Evolutionary conservation across 2,113 vertebrate genomes (phyloP).

Genomic region (Callithrix jacchus): DNA sequence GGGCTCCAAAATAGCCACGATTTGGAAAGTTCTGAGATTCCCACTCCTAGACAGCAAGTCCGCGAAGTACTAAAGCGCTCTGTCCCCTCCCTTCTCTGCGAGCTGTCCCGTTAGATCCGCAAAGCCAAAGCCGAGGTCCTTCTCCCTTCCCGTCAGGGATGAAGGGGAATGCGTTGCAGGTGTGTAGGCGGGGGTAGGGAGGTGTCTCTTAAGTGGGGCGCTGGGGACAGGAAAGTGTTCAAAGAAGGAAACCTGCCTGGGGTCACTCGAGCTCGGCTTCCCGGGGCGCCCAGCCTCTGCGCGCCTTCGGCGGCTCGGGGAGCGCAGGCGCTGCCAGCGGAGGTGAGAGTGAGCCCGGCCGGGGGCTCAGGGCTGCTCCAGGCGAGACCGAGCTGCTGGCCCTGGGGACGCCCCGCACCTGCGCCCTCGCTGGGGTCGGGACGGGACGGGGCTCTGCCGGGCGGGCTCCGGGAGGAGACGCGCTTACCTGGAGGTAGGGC

Average conservation of each 20-base stretch:
- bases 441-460: fast-evolving
- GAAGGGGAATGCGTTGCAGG: neutral
- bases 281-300: fast-evolving
- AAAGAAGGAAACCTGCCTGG: neutral
- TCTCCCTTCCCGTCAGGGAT: neutral
- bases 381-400: neutral
- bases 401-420: neutral
- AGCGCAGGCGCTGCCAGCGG: neutral
- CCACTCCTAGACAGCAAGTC: neutral
- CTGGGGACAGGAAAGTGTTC: neutral
- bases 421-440: neutral
- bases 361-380: fast-evolving
- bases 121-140: neutral
- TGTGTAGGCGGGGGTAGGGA: neutral
- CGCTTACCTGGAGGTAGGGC: slow-evolving; percentile 90
- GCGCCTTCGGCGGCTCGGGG: fast-evolving
- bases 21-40: neutral
- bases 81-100: no score
- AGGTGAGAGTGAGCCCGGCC: fast-evolving
- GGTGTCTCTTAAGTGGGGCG: no score
- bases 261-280: neutral
- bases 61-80: neutral
- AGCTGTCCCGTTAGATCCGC: neutral
- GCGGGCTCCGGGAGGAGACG: neutral
- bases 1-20: fast-evolving